These are phyloP conservation scores for Tichodroma muraria DNA, from an alignment of 2,113 vertebrate species.

Conservation along the genomic window DNA sequence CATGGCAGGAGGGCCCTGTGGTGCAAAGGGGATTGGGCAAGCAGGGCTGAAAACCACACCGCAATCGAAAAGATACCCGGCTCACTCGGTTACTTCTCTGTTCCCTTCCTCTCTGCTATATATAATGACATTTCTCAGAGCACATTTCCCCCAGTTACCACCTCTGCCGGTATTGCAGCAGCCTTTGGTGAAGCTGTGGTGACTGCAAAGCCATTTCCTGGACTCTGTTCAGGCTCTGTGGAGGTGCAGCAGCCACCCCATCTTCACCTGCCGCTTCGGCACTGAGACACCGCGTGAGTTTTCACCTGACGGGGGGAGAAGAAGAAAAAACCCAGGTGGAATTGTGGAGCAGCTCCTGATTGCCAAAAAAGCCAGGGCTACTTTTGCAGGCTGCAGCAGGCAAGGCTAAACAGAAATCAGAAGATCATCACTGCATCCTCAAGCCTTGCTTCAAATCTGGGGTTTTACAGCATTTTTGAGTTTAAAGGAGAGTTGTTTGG, in stretches of 20 bases:
- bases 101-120: neutral
- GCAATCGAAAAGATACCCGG: fast-evolving
- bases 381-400: neutral
- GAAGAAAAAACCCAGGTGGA: neutral
- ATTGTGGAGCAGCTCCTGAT: neutral
- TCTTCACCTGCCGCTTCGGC: fast-evolving
- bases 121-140: neutral
- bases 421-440: neutral
- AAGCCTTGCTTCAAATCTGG: neutral
- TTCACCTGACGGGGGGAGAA: neutral
- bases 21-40: neutral
- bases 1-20: fast-evolving
- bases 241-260: neutral
- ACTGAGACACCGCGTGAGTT: fast-evolving
- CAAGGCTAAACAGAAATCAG: neutral
- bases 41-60: neutral
- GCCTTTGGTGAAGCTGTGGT: neutral
- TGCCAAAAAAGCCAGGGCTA: neutral
- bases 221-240: neutral
- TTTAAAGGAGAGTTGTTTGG: neutral
- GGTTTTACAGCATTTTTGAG: neutral
- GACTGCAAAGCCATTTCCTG: neutral
- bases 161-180: fast-evolving
- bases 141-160: neutral
- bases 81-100: neutral